Evolutionary conservation across 2,797 vertebrate genomes (phyloP).

Genomic region (Rhodeus uyekii): DNA sequence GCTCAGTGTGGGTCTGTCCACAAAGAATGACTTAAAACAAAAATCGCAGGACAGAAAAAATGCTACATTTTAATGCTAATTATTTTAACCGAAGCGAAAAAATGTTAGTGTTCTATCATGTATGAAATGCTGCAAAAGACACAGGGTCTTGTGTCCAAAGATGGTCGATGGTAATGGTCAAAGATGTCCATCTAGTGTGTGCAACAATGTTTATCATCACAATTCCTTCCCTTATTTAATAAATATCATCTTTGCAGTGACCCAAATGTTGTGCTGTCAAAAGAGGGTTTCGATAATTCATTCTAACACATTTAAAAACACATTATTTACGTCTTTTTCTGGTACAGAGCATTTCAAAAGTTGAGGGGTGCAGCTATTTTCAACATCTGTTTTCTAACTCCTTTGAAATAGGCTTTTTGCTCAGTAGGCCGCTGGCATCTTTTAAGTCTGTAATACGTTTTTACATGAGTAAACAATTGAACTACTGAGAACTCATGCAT

Average conservation of each 20-base stretch:
- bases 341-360: background rate
- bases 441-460: constrained; percentile 12
- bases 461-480: constrained; percentile 20
- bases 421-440: constrained; percentile 7
- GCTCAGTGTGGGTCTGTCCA: background rate
- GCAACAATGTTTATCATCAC: background rate
- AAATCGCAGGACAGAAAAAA: background rate
- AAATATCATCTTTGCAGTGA: constrained; percentile 8
- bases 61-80: background rate
- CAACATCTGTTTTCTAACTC: background rate
- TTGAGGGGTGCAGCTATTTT: too few relatives aligned
- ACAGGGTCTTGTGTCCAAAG: too few relatives aligned
- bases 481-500: background rate
- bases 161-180: background rate
- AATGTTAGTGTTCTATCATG: background rate
- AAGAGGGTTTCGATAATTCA: background rate
- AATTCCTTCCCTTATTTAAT: background rate
- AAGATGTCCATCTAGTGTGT: background rate
- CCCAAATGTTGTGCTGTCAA: background rate
- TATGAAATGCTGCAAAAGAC: background rate
- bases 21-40: background rate
- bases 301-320: background rate
- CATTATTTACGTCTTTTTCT: constrained; percentile 8
- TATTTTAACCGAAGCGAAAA: background rate
- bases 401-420: background rate